Base-by-base conservation (phyloP, 2,797 vertebrate genomes). In the Clarias pachynema region DNA sequence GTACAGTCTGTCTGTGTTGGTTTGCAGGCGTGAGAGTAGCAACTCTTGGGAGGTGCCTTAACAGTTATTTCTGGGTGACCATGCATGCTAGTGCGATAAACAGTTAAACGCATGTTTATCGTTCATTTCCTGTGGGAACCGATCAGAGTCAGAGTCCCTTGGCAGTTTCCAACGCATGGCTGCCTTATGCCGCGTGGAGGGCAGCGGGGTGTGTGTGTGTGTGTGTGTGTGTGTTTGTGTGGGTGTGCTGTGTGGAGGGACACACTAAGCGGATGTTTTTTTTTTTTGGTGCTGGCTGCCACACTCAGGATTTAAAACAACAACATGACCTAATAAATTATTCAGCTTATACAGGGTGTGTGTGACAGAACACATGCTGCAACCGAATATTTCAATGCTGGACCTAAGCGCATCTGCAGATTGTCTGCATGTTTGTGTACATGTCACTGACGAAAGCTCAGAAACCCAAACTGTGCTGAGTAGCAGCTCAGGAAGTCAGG, bases 351-450 rank as follows among this genome's bases (percentile, higher is more conserved):
- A 93, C 87, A 91, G 86, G 44, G 91, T 88, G 85, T 92, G 88
- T 91, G 92, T 92, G 92, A 93, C 91, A 92, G 90, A 94, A 94
- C 93, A 93, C 90, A 92, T 93, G 93, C 91, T 93, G 87, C 65
- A 79, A 77, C 91, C 94, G 81, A 92, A 93, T 94, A 92, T 94
- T 95, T 92, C 88, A 93, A 81, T 83, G 68, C 84, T 87, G 82
- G 89, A 89, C 91, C 91, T 20, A 26, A 84, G 79, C 65, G 60
- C 65, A 82, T 86, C 44, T 85, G 86, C 29, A 10, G 53, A 69
- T 65, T n/a, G 85, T 73, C 74, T 68, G 79, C 79, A 40, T 75
- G 59, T 65, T 44, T 65, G 79, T 83, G 73, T 69, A 66, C 63
- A 63, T 74, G 74, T 66, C 40, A 65, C 20, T 57, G 63, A 34